Conservation (phyloP, 2,113 vertebrate species). For the Callipepla squamata region DNA sequence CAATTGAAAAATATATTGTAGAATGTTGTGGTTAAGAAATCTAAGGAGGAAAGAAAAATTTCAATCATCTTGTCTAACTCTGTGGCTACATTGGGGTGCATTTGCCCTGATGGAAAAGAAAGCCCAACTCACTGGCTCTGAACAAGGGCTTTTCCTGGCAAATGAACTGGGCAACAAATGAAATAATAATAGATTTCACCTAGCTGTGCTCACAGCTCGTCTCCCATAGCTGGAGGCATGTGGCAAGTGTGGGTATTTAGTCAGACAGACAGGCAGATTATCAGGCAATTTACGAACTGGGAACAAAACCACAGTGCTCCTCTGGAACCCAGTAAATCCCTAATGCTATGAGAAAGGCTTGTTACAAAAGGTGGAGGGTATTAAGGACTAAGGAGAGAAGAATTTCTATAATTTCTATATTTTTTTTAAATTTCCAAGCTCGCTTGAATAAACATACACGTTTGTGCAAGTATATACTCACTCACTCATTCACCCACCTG, state of each 20-base stretch:
- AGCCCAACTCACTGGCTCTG: not conserved
- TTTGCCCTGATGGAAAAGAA: not conserved
- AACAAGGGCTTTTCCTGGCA: fast-evolving
- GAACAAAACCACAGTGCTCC: not conserved
- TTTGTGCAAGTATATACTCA: not conserved
- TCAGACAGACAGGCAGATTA: fast-evolving
- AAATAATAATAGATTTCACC: not conserved
- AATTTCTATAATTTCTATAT: not conserved
- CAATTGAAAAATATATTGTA: not conserved
- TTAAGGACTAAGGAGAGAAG: not conserved
- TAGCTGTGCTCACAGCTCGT: not conserved
- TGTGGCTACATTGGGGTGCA: fast-evolving
- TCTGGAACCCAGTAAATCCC: not conserved
- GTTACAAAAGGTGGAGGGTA: not conserved
- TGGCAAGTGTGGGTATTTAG: not conserved
- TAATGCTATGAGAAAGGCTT: not conserved
- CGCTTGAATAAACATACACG: not conserved
- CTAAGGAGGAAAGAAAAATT: not conserved
- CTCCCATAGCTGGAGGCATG: fast-evolving
- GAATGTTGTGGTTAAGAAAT: not conserved
- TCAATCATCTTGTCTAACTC: not conserved
- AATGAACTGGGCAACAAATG: not conserved
- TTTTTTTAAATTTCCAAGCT: not conserved
- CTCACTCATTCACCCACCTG: no score
- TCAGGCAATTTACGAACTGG: not conserved